These are phyloP conservation scores for Corvus moneduloides DNA, from an alignment of 2,113 vertebrate genomes.

Conservation along the genomic window DNA sequence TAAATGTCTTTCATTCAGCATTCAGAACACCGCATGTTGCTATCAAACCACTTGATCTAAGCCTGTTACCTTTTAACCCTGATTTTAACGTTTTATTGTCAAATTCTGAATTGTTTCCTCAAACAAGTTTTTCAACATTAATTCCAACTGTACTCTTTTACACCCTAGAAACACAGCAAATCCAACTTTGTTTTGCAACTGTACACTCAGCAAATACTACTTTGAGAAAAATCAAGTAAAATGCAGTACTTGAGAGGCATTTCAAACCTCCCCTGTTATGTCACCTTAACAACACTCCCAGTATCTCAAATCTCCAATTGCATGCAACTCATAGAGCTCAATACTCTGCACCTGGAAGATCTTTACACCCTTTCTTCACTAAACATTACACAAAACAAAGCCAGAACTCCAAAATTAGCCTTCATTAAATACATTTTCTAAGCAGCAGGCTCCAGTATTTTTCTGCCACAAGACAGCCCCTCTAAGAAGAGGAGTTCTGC, in stretches of 20 bases:
- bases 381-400: neutral
- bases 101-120: neutral
- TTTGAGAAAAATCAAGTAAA: neutral
- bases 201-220: neutral
- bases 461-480: neutral
- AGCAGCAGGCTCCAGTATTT: neutral
- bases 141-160: neutral
- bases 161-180: neutral
- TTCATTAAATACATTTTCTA: neutral
- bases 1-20: neutral
- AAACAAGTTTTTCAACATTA: neutral
- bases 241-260: neutral
- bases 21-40: fast-evolving
- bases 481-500: neutral
- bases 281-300: neutral
- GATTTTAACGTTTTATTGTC: neutral
- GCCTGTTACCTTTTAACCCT: neutral
- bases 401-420: neutral
- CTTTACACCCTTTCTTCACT: neutral
- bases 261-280: neutral
- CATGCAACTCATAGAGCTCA: neutral
- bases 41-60: neutral
- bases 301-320: neutral
- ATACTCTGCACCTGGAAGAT: neutral
- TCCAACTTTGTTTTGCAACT: neutral